Evolutionary conservation across 2,888 invertebrate genomes (phyloP), one percentile per base, ranked within the genome.

Genomic region (Empis livida): DNA sequence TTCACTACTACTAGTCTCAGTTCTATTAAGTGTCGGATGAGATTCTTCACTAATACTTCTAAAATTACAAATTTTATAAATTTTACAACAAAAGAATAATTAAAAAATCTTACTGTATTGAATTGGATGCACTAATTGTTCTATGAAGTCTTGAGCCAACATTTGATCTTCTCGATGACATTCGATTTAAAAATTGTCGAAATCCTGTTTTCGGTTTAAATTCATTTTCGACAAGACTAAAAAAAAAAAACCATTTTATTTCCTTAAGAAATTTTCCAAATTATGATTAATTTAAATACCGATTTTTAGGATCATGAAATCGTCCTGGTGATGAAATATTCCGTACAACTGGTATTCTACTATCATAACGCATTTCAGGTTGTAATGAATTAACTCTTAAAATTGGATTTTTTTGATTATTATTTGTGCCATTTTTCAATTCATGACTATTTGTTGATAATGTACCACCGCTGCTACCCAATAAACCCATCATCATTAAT

Each of bases 241-340:
- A 35, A 35, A 35, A 3, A 10, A 32, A 13, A 32, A 13, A 13
- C 4, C 4, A n/a, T 23, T 14, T 38, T 10, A 10, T 10, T n/a
- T n/a, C n/a, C n/a, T n/a, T n/a, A n/a, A n/a, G n/a, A n/a, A n/a
- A n/a, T n/a, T n/a, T n/a, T n/a, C n/a, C n/a, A 41, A 46, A 14
- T 27, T 16, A 15, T 32, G 2, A 3, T n/a, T n/a, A 35, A 35
- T n/a, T 5, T 35, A n/a, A n/a, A n/a, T n/a, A 35, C 35, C 35
- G 35, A 35, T n/a, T n/a, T 44, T 47, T 16, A 6, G 10, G 42
- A 37, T 40, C 53, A 49, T 49, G 57, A 42, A 62, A 57, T n/a
- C 61, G 59, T 8, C 68, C 70, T 2, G 74, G 75, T 10, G 73
- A 73, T 11, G 75, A 75, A 23, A 60, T 67, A 56, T 75, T 75